Base-by-base conservation (phyloP, 1,140 invertebrate genomes). In the Eupristina koningsbergeri region DNA sequence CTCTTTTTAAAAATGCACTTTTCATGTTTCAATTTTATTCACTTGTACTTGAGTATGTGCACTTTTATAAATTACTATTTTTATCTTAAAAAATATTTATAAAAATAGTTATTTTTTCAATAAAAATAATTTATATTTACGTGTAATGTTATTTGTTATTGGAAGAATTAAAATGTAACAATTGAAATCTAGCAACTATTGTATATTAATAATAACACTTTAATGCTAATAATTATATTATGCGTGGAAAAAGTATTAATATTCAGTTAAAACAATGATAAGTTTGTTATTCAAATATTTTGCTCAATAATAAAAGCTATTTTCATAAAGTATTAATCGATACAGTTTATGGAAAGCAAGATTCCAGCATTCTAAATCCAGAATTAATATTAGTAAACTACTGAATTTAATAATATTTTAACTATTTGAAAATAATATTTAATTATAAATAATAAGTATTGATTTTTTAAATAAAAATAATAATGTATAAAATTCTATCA, bases 1-100 rank as follows among this genome's bases (percentile, higher is more conserved):
- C 3, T 15, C n/a, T 15, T 64, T 64, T 31, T 6, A 29, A 64
- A 64, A 64, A 64, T 64, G 29, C 34, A 34, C 29, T 64, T 64
- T 64, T 64, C 61, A 8, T 64, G 61, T 64, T 64, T 64, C n/a
- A 64, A 64, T 17, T 64, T 34, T 64, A 64, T 64, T 31, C 61
- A 34, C 15, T 15, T 11, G 26, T 64, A 1, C 31, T 64, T 15
- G 61, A 31, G 29, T 13, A 64, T 64, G 9, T 34, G 61, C 61
- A 64, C 17, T 64, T 5, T 3, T 11, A 64, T 31, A 34, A 31
- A 64, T 34, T 11, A 64, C 31, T 3, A 19, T 64, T 64, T 64
- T 29, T 64, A 64, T 34, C 29, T 15, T 64, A 29, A 64, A 64
- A 64, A 11, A 64, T 29, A 31, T 64, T 64, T 64, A 31, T 19